These are phyloP conservation scores for Hypocryptadius cinnamomeus DNA, from an alignment of 2,113 vertebrate species.

Conservation along the genomic window DNA sequence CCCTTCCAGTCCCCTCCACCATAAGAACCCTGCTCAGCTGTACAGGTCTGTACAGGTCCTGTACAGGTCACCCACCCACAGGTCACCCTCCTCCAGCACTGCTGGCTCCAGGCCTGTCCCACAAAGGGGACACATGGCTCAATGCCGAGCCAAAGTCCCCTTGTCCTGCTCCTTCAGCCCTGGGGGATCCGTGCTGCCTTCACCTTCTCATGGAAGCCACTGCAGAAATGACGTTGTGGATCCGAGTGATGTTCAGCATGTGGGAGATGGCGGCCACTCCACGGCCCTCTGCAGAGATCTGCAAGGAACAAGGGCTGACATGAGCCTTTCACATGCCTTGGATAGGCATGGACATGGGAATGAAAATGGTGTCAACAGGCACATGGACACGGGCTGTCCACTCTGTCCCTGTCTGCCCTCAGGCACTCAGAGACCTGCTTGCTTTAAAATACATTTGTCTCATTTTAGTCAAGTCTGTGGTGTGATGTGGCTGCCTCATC, in stretches of 20 bases:
- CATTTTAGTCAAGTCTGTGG: not conserved
- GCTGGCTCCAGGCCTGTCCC: not conserved
- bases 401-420: not conserved
- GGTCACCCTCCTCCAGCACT: not conserved
- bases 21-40: not conserved
- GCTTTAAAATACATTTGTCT: not conserved
- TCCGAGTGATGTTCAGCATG: conserved; percentile 83
- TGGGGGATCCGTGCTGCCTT: not conserved
- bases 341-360: rapidly evolving
- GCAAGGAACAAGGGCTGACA: not conserved
- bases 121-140: not conserved
- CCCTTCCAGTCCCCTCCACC: not conserved
- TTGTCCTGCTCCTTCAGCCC: not conserved
- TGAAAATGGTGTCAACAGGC: not conserved
- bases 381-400: rapidly evolving
- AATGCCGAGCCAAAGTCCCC: not conserved
- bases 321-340: not conserved
- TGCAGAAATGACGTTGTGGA: conserved; percentile 78
- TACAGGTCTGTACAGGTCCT: no score
- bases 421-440: not conserved
- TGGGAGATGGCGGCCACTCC: conserved; percentile 80
- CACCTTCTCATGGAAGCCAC: conserved; percentile 83
- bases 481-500: not conserved
- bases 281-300: conserved; percentile 81
- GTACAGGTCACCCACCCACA: not conserved